Conservation (phyloP, 2,113 vertebrate species). For the Odocoileus virginianus region DNA sequence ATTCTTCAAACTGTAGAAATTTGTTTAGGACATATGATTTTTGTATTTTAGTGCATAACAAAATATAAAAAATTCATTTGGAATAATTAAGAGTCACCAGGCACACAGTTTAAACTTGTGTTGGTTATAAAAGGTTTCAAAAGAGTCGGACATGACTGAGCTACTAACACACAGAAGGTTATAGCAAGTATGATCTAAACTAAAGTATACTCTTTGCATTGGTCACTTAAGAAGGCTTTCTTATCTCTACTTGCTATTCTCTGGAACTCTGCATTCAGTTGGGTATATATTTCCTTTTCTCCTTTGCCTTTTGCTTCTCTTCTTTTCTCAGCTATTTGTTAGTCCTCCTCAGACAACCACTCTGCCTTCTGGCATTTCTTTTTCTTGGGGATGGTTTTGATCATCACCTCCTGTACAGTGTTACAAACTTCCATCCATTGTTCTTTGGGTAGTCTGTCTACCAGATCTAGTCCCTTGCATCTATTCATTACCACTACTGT, state of each 20-base stretch:
- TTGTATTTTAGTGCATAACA: neutral
- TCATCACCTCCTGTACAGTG: neutral
- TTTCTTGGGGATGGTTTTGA: neutral
- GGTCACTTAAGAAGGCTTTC: neutral
- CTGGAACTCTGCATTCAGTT: neutral
- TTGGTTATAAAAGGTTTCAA: neutral
- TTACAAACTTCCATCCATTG: neutral
- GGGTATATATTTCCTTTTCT: neutral
- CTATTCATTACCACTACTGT: neutral
- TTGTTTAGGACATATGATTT: neutral
- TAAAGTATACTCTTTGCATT: neutral
- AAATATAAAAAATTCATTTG: neutral
- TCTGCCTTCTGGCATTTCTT: neutral
- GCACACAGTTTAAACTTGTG: constrained; percentile 1
- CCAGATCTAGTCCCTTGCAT: neutral
- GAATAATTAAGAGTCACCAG: neutral
- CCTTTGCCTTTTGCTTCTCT: neutral
- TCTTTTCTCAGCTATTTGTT: neutral
- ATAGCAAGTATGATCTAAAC: neutral
- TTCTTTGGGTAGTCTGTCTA: neutral
- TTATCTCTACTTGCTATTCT: neutral
- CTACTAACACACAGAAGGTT: neutral
- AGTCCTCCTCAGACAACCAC: neutral
- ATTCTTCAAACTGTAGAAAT: constrained; percentile 11
- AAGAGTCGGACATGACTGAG: neutral